These are phyloP conservation scores for Hemichromis elongatus DNA, from an alignment of 2,113 vertebrate species.

Conservation along the genomic window DNA sequence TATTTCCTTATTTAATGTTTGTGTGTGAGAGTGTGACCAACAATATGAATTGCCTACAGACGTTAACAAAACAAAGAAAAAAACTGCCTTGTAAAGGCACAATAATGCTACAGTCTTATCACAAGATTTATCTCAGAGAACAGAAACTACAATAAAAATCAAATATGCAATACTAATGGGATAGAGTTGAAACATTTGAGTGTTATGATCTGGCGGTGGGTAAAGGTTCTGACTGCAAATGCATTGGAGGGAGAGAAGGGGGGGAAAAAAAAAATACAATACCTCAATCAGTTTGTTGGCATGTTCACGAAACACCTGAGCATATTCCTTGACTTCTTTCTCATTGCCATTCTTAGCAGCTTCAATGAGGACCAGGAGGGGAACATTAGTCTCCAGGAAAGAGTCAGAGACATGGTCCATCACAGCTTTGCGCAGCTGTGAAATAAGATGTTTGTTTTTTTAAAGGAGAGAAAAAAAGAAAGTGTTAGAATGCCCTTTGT, in stretches of 20 bases:
- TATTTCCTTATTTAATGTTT: background rate
- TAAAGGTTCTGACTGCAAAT: background rate
- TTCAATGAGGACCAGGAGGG: slow-evolving; percentile 95
- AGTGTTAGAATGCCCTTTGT: background rate
- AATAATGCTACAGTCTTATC: background rate
- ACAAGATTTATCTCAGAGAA: background rate
- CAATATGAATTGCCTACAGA: background rate
- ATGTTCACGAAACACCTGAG: slow-evolving; percentile 95
- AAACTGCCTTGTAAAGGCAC: background rate
- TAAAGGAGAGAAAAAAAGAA: background rate
- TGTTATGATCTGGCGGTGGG: background rate
- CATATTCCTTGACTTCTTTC: slow-evolving; percentile 96
- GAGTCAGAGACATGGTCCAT: slow-evolving; percentile 99
- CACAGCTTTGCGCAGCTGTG: slow-evolving; percentile 94
- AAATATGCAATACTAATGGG: background rate
- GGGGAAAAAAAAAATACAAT: slow-evolving; percentile 1
- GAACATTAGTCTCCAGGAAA: slow-evolving; percentile 98
- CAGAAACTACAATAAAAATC: background rate
- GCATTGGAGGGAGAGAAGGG: background rate
- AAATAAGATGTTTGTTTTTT: slow-evolving; percentile 3
- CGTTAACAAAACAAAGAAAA: background rate
- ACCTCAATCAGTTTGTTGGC: slow-evolving; percentile 98
- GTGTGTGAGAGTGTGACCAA: background rate
- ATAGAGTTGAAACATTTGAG: background rate
- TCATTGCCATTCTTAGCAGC: slow-evolving; percentile 98